These are phyloP conservation scores for Trichonephila inaurata DNA, from an alignment of 1,140 invertebrate genomes.

Conservation along the genomic window DNA sequence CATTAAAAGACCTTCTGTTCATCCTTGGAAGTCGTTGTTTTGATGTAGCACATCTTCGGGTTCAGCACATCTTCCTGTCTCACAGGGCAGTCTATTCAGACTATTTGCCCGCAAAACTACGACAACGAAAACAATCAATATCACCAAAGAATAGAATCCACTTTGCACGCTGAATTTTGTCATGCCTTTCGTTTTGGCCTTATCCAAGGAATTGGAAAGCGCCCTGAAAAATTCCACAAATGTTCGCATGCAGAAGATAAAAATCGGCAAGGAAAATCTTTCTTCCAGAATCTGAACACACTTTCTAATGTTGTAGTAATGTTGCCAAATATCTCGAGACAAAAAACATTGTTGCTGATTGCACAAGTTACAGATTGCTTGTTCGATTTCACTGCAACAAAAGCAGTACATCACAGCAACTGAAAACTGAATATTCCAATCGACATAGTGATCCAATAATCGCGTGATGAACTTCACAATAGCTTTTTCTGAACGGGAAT, in stretches of 20 bases:
- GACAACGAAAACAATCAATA: neutral
- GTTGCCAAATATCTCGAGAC: neutral
- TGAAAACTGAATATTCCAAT: constrained; percentile 36
- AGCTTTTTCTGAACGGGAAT: neutral
- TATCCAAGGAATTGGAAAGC: neutral
- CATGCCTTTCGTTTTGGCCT: neutral
- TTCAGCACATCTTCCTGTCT: neutral
- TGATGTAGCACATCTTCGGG: neutral
- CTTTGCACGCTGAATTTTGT: neutral
- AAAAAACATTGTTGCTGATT: neutral
- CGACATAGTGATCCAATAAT: neutral
- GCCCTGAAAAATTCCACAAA: constrained; percentile 26
- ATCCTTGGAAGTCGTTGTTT: neutral
- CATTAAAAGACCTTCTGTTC: neutral
- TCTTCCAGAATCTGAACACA: neutral
- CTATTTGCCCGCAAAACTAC: neutral
- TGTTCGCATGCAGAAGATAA: neutral
- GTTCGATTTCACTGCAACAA: constrained; percentile 7
- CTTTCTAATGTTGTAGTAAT: neutral
- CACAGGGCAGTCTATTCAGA: neutral
- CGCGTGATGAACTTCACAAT: neutral
- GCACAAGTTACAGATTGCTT: neutral
- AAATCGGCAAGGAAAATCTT: neutral
- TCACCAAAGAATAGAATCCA: neutral
- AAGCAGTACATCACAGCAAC: constrained; percentile 7